phyloP scores from a whole-genome alignment of 2,888 invertebrate species.

The Macrophya alboannulata region DNA sequence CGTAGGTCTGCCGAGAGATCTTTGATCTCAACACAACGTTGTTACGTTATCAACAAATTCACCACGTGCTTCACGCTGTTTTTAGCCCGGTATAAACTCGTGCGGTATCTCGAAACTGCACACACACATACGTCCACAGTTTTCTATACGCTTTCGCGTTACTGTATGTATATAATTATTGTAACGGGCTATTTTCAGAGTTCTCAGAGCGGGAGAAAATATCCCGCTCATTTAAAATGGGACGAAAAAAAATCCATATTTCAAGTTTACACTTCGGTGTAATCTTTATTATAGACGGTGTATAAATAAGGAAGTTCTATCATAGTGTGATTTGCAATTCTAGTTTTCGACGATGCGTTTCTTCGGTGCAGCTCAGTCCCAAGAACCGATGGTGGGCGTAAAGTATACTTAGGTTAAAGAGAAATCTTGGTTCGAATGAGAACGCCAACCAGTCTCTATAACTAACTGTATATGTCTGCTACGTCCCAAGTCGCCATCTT shows the following conservation, averaged over 20 bases:
- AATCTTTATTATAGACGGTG: background rate
- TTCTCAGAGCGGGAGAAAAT: background rate
- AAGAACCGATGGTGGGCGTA: constrained; percentile 17
- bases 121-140: background rate
- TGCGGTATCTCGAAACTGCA: constrained; percentile 16
- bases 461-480: constrained; percentile 38
- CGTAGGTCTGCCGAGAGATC: constrained; percentile 12
- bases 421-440: constrained; percentile 69
- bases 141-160: background rate
- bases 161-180: background rate
- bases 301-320: background rate
- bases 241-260: background rate
- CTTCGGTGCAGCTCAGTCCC: too few species aligned
- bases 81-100: constrained; percentile 40
- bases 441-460: constrained; percentile 58
- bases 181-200: background rate
- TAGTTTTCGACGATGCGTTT: constrained; percentile 10
- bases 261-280: background rate
- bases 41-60: constrained; percentile 48
- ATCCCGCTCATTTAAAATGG: background rate
- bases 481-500: constrained; percentile 45
- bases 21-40: constrained; percentile 31
- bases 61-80: constrained; percentile 47
- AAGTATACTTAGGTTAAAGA: constrained; percentile 67
- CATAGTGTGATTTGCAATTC: background rate